A percentile compares a stretch with the other conserved stretches of the same genome.
These are phyloP conservation scores for Catharus fuscescens DNA, from an alignment of 2,113 vertebrate genomes.

Conservation along the genomic window DNA sequence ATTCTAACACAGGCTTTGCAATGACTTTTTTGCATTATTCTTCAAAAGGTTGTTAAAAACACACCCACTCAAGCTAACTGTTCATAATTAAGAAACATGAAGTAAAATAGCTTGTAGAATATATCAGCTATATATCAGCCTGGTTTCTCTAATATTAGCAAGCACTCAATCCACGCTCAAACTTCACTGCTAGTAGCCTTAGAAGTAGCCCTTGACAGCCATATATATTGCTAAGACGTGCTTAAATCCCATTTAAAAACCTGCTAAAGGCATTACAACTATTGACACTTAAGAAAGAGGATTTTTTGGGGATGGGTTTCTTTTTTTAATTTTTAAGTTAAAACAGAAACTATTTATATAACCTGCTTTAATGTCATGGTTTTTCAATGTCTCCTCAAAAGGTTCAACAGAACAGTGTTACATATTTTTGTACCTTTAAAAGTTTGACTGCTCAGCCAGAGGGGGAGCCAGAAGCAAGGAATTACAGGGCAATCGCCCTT, in stretches of 20 bases:
- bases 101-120: background rate
- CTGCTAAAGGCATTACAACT: background rate
- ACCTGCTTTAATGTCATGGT: background rate
- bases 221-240: background rate
- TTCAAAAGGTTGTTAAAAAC: conserved; percentile 19
- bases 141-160: background rate
- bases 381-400: background rate
- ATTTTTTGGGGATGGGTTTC: fast-evolving
- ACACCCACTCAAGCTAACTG: background rate
- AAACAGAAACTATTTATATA: background rate
- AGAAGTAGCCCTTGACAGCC: background rate
- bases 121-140: background rate
- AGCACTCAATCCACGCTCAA: background rate
- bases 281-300: background rate
- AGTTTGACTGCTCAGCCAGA: background rate
- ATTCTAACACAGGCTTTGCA: background rate
- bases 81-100: background rate
- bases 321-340: too few species aligned
- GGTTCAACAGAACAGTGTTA: background rate
- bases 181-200: background rate
- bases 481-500: background rate
- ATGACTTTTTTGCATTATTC: background rate
- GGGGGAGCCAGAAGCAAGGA: background rate
- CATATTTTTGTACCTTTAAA: background rate
- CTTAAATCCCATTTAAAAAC: background rate